Evolutionary conservation across 1,140 invertebrate genomes (phyloP).

Genomic region (Trypoxylus dichotomus): DNA sequence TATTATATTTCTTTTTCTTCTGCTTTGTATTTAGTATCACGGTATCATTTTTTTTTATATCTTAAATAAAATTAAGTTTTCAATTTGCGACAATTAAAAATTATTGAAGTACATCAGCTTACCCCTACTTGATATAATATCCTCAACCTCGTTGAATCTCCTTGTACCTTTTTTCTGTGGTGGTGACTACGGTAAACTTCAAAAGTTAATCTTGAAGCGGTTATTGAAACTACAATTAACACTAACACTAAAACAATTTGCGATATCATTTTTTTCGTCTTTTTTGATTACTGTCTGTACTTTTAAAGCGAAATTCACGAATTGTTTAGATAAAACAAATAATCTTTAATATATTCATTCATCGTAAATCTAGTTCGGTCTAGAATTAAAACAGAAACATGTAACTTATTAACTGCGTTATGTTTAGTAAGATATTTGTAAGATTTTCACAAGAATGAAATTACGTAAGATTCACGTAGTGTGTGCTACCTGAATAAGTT

Average conservation of each 20-base stretch:
- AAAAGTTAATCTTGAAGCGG: constrained; percentile 44
- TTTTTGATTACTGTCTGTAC: constrained; percentile 14
- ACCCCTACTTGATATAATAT: constrained; percentile 51
- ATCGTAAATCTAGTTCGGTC: not conserved
- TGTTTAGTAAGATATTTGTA: constrained; percentile 22
- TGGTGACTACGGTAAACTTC: constrained; percentile 46
- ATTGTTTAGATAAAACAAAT: not conserved
- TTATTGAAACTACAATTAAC: constrained; percentile 37
- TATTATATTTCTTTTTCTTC: too few species aligned
- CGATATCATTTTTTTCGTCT: constrained; percentile 36
- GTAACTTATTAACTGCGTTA: not conserved
- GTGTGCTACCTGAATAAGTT: constrained; percentile 46
- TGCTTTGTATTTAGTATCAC: too few species aligned
- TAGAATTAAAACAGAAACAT: not conserved
- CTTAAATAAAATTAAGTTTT: not conserved
- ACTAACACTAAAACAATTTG: constrained; percentile 42
- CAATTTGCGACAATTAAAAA: not conserved
- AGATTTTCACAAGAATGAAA: constrained; percentile 33
- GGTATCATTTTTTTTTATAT: not conserved
- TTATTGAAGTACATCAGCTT: constrained; percentile 34
- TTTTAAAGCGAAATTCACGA: not conserved
- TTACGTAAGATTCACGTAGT: constrained; percentile 41
- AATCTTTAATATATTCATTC: not conserved
- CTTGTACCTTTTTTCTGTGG: constrained; percentile 41
- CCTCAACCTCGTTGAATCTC: constrained; percentile 38